A percentile compares a stretch with the other conserved stretches of the same genome.
Conservation (phyloP, 2,797 vertebrate species). For the Sebastes trivittatus region DNA sequence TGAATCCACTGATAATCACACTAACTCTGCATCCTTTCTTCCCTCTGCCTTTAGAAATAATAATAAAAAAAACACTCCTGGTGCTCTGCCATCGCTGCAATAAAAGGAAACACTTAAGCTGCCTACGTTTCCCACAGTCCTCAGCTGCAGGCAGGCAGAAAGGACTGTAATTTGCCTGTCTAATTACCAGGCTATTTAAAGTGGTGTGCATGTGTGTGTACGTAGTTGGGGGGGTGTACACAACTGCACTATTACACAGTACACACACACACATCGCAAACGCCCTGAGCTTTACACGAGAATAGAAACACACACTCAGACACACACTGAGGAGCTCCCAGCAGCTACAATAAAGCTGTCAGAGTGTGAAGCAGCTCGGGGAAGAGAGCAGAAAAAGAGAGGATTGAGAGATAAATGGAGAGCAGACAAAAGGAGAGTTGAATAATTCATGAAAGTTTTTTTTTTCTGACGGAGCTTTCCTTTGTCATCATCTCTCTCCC, state of each 20-base stretch:
- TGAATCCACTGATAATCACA: constrained; percentile 17
- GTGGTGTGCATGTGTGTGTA: constrained; percentile 8
- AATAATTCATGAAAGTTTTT: constrained; percentile 70
- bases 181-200: constrained; percentile 73
- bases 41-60: constrained; percentile 37
- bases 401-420: constrained; percentile 70
- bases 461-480: constrained; percentile 24
- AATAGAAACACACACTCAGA: constrained; percentile 8
- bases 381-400: constrained; percentile 45
- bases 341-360: constrained; percentile 67
- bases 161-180: constrained; percentile 70
- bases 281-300: constrained; percentile 28
- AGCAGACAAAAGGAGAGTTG: constrained; percentile 64
- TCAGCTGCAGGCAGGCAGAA: constrained; percentile 58
- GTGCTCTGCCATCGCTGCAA: constrained; percentile 43
- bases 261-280: constrained; percentile 29
- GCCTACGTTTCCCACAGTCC: constrained; percentile 78
- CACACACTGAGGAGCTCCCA: constrained; percentile 30
- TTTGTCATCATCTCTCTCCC: constrained; percentile 38
- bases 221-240: constrained; percentile 28
- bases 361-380: constrained; percentile 43
- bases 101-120: constrained; percentile 70
- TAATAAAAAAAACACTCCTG: constrained; percentile 21
- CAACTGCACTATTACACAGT: constrained; percentile 25
- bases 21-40: background rate